A percentile compares a stretch with the other conserved stretches of the same genome.
Evolutionary conservation across 2,797 vertebrate species (phyloP).

Genomic region (Alauda arvensis): DNA sequence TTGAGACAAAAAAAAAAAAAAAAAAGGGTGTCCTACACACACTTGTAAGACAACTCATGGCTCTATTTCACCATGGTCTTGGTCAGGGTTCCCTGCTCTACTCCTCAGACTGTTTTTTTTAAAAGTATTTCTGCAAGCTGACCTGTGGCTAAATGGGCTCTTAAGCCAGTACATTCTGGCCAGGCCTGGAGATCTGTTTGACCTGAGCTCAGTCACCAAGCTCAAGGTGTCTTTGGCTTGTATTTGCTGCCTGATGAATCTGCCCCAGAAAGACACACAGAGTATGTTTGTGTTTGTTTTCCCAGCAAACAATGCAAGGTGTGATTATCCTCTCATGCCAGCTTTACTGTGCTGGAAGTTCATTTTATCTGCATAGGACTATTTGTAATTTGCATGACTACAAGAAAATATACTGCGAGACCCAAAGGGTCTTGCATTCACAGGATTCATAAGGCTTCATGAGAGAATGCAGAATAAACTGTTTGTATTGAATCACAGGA

Average conservation of each 20-base stretch:
- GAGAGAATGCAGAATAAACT: not conserved
- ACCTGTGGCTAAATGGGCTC: slow-evolving; percentile 21
- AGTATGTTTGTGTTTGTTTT: not conserved
- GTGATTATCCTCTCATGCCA: not conserved
- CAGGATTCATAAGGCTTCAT: not conserved
- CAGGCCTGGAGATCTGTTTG: slow-evolving; percentile 34
- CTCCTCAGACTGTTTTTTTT: not conserved
- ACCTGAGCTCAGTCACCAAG: slow-evolving; percentile 10
- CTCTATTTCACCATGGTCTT: not conserved
- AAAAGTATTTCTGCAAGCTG: not conserved
- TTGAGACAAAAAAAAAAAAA: not conserved
- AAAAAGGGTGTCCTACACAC: not conserved
- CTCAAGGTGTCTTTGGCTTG: not conserved
- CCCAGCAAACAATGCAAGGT: not conserved
- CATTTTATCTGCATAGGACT: not conserved
- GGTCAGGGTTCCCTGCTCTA: not conserved
- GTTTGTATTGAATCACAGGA: not conserved
- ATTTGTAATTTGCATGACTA: not conserved
- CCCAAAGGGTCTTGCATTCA: not conserved
- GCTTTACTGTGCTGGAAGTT: not conserved
- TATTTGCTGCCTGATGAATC: not conserved
- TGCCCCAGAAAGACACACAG: not conserved
- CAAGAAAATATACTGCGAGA: not conserved
- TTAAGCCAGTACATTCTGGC: not conserved
- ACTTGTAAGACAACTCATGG: not conserved